These are phyloP conservation scores for Luidia sarsii DNA, from an alignment of 53 echinoderm and acorn worm genomes.

Conservation along the genomic window DNA sequence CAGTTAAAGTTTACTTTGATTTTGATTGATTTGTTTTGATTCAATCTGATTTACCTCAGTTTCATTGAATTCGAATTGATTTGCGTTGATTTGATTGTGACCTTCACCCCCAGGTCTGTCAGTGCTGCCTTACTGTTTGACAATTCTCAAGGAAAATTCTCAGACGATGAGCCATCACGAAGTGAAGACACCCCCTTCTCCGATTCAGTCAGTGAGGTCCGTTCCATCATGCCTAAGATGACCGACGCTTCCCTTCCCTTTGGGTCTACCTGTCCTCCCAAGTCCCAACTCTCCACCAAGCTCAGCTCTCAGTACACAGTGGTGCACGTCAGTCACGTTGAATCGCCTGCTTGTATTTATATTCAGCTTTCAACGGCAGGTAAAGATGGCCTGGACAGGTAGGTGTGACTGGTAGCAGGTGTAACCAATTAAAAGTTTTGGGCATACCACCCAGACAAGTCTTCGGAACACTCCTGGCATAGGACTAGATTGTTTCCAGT, in stretches of 20 bases:
- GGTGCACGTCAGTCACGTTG: slow-evolving; percentile 88
- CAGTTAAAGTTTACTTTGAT: too few relatives aligned
- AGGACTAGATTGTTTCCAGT: too few relatives aligned
- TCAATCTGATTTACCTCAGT: too few relatives aligned
- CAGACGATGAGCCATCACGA: slow-evolving; percentile 18
- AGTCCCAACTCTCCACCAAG: slow-evolving; percentile 56
- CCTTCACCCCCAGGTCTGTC: slow-evolving; percentile 11
- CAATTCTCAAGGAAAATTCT: slow-evolving; percentile 20
- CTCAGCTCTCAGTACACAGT: slow-evolving; percentile 66
- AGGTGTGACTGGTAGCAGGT: too few relatives aligned
- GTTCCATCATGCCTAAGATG: not conserved
- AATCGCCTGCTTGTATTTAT: slow-evolving; percentile 86
- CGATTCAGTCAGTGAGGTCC: not conserved
- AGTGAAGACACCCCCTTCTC: slow-evolving; percentile 5
- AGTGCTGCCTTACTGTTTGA: slow-evolving; percentile 45
- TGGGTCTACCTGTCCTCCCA: not conserved
- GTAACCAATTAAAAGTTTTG: too few relatives aligned
- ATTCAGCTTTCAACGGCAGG: slow-evolving; percentile 89
- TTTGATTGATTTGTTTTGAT: too few relatives aligned
- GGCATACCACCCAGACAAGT: too few relatives aligned
- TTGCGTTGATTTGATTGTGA: too few relatives aligned
- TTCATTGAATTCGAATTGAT: too few relatives aligned
- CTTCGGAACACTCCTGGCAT: too few relatives aligned
- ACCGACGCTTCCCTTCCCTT: not conserved
- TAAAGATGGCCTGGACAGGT: slow-evolving; percentile 90